Evolutionary conservation across 2,113 vertebrate species (phyloP).

Genomic region (Amazona vittata): DNA sequence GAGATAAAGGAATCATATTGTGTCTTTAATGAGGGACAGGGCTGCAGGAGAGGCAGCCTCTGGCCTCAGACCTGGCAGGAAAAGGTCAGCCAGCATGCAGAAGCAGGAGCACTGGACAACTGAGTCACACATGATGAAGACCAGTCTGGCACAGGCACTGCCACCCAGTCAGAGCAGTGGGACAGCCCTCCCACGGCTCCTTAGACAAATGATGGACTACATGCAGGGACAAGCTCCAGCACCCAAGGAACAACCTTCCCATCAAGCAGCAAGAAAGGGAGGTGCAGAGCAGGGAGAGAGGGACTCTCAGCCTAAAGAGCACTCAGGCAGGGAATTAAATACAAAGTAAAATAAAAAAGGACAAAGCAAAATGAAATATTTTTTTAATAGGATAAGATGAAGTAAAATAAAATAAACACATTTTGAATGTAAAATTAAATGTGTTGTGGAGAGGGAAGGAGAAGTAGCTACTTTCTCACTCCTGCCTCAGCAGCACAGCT

Average conservation of each 20-base stretch:
- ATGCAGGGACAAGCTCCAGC: neutral
- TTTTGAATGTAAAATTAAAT: neutral
- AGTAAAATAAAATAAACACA: neutral
- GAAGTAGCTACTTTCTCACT: neutral
- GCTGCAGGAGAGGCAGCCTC: rapidly evolving
- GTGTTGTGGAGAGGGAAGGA: neutral
- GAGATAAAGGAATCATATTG: neutral
- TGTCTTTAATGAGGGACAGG: neutral
- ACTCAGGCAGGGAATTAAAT: neutral
- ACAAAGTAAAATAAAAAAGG: neutral
- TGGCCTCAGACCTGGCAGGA: neutral
- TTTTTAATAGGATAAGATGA: neutral
- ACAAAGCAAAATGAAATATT: neutral
- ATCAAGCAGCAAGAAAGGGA: neutral
- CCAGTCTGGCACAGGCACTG: neutral
- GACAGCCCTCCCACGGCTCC: neutral
- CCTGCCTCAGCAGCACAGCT: neutral
- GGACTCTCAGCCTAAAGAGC: neutral
- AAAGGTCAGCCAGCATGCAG: rapidly evolving
- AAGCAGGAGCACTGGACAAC: neutral
- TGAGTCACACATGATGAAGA: rapidly evolving
- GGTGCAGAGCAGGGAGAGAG: neutral
- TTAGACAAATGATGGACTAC: neutral
- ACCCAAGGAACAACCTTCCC: neutral
- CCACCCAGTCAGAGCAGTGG: rapidly evolving